Evolutionary conservation across 2,888 invertebrate species (phyloP), one percentile per base, ranked within the genome.

Genomic region (Temnothorax unifasciatus): DNA sequence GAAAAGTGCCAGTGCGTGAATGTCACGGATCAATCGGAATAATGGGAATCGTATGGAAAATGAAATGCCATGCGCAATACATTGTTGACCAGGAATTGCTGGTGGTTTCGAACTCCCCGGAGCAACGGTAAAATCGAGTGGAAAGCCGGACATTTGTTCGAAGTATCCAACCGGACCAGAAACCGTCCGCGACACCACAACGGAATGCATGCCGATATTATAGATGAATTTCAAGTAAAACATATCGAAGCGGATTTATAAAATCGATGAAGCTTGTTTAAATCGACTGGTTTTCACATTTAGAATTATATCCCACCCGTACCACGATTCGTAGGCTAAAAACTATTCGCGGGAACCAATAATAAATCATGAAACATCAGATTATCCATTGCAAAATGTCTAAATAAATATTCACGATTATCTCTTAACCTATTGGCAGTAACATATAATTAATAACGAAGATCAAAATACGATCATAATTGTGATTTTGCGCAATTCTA

Each of bases 231-330:
- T 85, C 64, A 82, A 82, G 84, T 79, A 68, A 89, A 86, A 90
- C 90, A 90, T 90, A 90, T 90, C 90, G 91, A 87, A 84, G 41
- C n/a, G 83, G 54, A 88, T 73, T 64, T 54, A 84, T 29, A 66
- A 50, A 44, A 59, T 64, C 29, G 61, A 54, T 54, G n/a, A 44
- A 59, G 79, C 25, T 59, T 21, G 54, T 44, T 57, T 5, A 47
- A 57, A 38, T 44, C 66, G 47, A 34, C 18, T 47, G 29, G 34
- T 59, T 59, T 71, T 79, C 75, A 59, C 57, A 21, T 41, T 41
- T 69, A 59, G 47, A 41, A 75, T 25, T 75, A 38, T 74, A 44
- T 29, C 59, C 13, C 47, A 25, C 13, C 18, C 4, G n/a, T 38
- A 8, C 34, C 9, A 59, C 75, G 25, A 73, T 21, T 77, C 3